These are phyloP conservation scores for Garrulus glandarius DNA, from an alignment of 2,797 vertebrate genomes.

Conservation along the genomic window DNA sequence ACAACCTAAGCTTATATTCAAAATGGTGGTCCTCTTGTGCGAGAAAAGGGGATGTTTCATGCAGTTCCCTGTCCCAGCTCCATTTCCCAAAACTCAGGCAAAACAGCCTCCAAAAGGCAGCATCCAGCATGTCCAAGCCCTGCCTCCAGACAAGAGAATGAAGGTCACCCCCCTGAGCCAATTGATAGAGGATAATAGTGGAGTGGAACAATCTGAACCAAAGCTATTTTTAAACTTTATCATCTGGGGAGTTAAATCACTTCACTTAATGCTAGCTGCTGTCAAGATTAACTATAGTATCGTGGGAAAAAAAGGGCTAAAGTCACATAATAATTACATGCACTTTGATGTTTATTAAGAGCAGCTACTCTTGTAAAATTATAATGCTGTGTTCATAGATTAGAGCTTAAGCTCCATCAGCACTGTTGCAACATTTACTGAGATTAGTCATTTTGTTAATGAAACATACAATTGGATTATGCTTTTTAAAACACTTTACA, in stretches of 20 bases:
- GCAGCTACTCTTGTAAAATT: constrained; percentile 54
- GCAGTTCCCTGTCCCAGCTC: background rate
- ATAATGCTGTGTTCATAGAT: constrained; percentile 30
- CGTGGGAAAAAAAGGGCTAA: constrained; percentile 44
- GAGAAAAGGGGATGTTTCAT: background rate
- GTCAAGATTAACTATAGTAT: constrained; percentile 28
- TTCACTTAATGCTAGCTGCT: background rate
- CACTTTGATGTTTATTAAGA: constrained; percentile 58
- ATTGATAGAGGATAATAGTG: background rate
- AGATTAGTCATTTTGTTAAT: constrained; percentile 58
- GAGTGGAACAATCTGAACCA: background rate
- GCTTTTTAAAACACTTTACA: background rate
- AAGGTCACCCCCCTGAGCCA: background rate
- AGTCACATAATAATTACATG: constrained; percentile 30
- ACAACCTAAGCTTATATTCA: background rate
- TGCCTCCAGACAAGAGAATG: background rate
- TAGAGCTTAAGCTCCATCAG: constrained; percentile 28
- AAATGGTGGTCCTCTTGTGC: background rate
- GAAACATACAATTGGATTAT: background rate
- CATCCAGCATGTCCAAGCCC: background rate
- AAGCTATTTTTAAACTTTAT: constrained; percentile 47
- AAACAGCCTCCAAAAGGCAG: background rate
- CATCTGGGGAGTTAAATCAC: constrained; percentile 16
- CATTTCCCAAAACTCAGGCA: background rate
- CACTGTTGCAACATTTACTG: constrained; percentile 31